Conservation (phyloP, 2,888 invertebrate species). For the Caradrina clavipalpis region DNA sequence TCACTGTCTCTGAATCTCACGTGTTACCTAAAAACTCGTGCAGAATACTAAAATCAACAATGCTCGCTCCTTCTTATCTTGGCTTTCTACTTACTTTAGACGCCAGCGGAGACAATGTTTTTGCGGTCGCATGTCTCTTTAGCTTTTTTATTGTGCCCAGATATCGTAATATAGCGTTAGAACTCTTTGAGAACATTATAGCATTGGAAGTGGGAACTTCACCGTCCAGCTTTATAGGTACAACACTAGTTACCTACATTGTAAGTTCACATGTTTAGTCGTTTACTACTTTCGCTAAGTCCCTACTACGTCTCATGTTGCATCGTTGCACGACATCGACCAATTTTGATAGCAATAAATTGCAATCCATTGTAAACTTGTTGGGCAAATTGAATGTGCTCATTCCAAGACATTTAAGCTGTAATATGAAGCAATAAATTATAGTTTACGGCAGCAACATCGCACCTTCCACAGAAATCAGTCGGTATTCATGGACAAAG, state of each 20-base stretch:
- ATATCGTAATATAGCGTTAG: slow-evolving; percentile 33
- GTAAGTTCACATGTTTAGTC: background rate
- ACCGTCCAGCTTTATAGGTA: slow-evolving; percentile 1
- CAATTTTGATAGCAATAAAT: background rate
- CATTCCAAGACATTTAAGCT: slow-evolving; percentile 16
- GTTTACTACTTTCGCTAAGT: background rate
- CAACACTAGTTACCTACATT: background rate
- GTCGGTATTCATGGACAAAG: slow-evolving; percentile 61
- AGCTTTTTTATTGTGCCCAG: slow-evolving; percentile 51
- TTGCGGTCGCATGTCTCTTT: slow-evolving; percentile 55
- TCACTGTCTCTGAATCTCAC: slow-evolving; percentile 33
- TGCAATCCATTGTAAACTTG: background rate
- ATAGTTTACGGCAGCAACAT: slow-evolving; percentile 37
- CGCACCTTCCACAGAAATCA: slow-evolving; percentile 44
- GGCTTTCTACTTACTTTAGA: slow-evolving; percentile 57
- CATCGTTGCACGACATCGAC: background rate
- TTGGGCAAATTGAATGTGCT: slow-evolving; percentile 6
- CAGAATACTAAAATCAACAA: slow-evolving; percentile 66
- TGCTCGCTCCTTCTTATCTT: slow-evolving; percentile 60
- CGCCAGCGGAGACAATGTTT: slow-evolving; percentile 61
- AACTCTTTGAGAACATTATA: slow-evolving; percentile 31
- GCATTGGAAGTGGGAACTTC: slow-evolving; percentile 4
- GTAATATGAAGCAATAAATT: slow-evolving; percentile 21
- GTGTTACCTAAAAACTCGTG: slow-evolving; percentile 50
- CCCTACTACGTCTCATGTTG: background rate